Percentiles rank a stretch among this genome's conserved stretches.
phyloP scores from a whole-genome alignment of 1,140 invertebrate species.

The Drosophila ogumai region DNA sequence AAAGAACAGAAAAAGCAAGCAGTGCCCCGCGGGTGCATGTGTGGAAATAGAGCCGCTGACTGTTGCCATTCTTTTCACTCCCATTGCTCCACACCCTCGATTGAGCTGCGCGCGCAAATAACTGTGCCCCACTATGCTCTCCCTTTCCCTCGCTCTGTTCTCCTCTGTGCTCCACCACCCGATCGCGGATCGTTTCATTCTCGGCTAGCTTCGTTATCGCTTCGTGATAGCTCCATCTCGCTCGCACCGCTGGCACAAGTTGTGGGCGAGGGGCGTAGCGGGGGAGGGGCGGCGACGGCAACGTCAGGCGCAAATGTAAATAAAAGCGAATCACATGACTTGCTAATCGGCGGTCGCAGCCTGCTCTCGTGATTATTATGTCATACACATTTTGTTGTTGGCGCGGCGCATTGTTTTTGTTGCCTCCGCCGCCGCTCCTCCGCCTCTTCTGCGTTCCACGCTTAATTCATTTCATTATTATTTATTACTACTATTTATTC shows the following conservation, averaged over 20 bases:
- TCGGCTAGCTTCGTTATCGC: conserved; percentile 48
- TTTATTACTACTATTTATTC: conserved; percentile 75
- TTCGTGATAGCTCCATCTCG: conserved; percentile 46
- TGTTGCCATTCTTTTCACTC: conserved; percentile 22
- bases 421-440: conserved; percentile 2
- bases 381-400: conserved; percentile 83
- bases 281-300: conserved; percentile 31
- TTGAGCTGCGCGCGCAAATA: conserved; percentile 61
- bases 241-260: conserved; percentile 7
- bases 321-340: conserved; percentile 85
- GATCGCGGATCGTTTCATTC: conserved; percentile 26
- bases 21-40: conserved; percentile 14
- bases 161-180: conserved; percentile 6
- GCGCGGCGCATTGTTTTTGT: conserved; percentile 43
- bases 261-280: neutral
- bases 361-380: conserved; percentile 85
- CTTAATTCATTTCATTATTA: conserved; percentile 79
- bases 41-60: conserved; percentile 8
- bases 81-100: conserved; percentile 25
- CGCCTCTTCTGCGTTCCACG: conserved; percentile 10
- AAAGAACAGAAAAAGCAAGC: conserved; percentile 1
- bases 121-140: conserved; percentile 43
- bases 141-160: neutral
- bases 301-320: conserved; percentile 82
- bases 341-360: conserved; percentile 83